A percentile compares a stretch with the other conserved stretches of the same genome.
phyloP scores from a whole-genome alignment of 2,797 vertebrate genomes.

The Clamator glandarius region DNA sequence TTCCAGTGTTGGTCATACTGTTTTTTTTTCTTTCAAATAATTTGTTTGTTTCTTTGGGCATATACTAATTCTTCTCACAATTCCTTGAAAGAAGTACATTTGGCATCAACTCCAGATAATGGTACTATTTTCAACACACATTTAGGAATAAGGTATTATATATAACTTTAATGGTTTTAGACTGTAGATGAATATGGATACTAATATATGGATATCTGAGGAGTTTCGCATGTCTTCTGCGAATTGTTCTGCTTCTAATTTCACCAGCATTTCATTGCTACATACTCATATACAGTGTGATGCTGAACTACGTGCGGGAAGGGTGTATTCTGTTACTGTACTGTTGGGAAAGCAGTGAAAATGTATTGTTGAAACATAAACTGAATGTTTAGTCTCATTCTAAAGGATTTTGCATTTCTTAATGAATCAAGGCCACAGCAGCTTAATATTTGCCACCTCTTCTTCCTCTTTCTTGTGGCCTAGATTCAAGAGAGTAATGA shows the following conservation, averaged over 20 bases:
- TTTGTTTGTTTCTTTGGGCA: not conserved
- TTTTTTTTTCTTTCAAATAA: not conserved
- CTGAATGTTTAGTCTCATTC: not conserved
- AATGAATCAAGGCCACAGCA: conserved; percentile 25
- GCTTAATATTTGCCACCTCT: not conserved
- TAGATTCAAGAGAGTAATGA: conserved; percentile 57
- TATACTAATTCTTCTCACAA: not conserved
- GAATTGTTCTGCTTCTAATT: not conserved
- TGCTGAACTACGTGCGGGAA: not conserved
- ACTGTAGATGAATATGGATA: not conserved
- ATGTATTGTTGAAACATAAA: not conserved
- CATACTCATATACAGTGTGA: not conserved
- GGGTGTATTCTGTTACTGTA: not conserved
- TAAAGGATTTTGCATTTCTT: not conserved
- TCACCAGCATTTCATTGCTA: conserved; percentile 32
- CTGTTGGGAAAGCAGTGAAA: not conserved
- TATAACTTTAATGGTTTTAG: not conserved
- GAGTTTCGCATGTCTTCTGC: fast-evolving
- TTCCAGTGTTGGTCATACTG: not conserved
- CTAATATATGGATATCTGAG: not conserved
- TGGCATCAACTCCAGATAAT: not conserved
- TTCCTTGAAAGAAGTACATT: not conserved
- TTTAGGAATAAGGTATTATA: not conserved
- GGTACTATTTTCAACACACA: not conserved
- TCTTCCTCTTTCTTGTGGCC: not conserved